Conservation (phyloP, 1,140 invertebrate species). For the Diprion similis region DNA sequence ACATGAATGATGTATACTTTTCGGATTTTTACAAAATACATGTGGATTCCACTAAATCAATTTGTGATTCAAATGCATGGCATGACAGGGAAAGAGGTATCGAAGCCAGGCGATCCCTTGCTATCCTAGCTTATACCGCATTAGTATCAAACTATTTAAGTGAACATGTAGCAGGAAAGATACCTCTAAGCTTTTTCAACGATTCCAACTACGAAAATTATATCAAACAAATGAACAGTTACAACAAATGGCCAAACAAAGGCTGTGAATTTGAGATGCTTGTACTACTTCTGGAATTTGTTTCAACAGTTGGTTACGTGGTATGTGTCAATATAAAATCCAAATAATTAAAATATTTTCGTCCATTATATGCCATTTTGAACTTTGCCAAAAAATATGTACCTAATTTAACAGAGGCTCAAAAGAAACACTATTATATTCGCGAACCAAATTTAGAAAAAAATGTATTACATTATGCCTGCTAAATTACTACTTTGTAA, state of each 20-base stretch:
- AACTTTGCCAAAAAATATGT: no score
- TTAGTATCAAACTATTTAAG: conserved; percentile 47
- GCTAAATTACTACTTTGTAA: no score
- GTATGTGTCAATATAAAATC: conserved; percentile 35
- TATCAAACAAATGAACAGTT: conserved; percentile 46
- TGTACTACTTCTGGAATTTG: conserved; percentile 48
- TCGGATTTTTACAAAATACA: conserved; percentile 48
- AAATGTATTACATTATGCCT: no score
- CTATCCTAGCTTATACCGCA: conserved; percentile 43
- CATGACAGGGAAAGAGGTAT: conserved; percentile 53
- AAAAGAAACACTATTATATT: no score
- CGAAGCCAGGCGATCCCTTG: conserved; percentile 50
- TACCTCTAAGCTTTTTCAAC: conserved; percentile 27
- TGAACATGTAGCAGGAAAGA: conserved; percentile 51
- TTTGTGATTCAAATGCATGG: conserved; percentile 48
- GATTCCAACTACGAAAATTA: conserved; percentile 47
- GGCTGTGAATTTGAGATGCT: conserved; percentile 48
- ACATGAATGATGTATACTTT: conserved; percentile 59
- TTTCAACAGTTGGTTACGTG: conserved; percentile 44
- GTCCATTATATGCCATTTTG: no score
- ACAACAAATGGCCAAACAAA: conserved; percentile 46
- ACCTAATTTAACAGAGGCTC: no score
- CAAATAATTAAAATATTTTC: neutral
- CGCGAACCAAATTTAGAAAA: no score
- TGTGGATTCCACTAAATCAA: conserved; percentile 42